Conservation (phyloP, 2,113 vertebrate genomes). For the Euleptes europaea region DNA sequence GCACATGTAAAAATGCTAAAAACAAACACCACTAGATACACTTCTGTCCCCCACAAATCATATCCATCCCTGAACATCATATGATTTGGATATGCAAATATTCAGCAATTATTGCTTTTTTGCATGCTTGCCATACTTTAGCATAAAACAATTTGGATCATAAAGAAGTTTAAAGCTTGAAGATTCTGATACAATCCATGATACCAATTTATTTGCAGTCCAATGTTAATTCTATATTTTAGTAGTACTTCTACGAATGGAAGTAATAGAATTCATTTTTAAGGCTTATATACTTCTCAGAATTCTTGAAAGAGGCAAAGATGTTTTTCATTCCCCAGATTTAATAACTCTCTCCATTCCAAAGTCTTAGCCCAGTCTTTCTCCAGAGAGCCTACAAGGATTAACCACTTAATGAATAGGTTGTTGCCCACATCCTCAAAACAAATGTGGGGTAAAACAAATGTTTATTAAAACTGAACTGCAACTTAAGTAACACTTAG, state of each 20-base stretch:
- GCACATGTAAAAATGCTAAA: neutral
- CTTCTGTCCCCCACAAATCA: neutral
- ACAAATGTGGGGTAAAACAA: too few species aligned
- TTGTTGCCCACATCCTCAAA: too few species aligned
- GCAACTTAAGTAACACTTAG: too few species aligned
- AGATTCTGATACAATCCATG: neutral
- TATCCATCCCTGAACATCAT: neutral
- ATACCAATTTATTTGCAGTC: neutral
- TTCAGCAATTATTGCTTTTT: neutral
- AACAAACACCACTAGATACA: neutral
- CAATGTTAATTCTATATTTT: neutral
- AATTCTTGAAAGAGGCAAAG: too few species aligned
- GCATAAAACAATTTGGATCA: neutral
- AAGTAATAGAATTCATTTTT: neutral
- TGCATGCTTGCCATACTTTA: neutral
- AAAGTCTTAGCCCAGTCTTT: too few species aligned
- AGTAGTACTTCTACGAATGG: neutral
- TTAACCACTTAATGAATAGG: too few species aligned
- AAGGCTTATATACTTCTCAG: neutral
- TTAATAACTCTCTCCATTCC: too few species aligned
- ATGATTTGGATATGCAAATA: neutral
- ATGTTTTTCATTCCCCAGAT: too few species aligned
- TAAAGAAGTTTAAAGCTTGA: neutral
- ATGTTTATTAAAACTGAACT: too few species aligned
- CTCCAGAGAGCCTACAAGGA: too few species aligned